Evolutionary conservation across 1,140 invertebrate genomes (phyloP), one percentile per base, ranked within the genome.

Genomic region (Microplitis mediator): DNA sequence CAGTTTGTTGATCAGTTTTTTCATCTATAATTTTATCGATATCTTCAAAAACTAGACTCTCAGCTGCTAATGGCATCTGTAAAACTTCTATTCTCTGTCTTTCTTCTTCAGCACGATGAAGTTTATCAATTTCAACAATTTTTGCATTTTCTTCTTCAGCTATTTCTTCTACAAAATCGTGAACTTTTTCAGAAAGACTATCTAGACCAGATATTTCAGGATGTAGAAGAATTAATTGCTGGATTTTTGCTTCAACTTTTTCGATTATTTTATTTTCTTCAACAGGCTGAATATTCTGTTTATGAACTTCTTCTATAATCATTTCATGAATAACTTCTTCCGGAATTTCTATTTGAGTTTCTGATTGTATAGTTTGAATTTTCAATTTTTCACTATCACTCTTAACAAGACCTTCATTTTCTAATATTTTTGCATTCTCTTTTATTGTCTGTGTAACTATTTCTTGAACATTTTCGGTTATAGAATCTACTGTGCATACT

Each of bases 1-100:
- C 54, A 3, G 32, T 60, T 51, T 61, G 14, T n/a, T 72, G 8
- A 2, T 51, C 31, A 4, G 60, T 11, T 61, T 51, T 36, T 35
- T 51, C 64, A 3, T 68, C 71, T 63, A 65, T 23, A 62, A 16
- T 14, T 4, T 35, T 8, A 13, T 63, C 9, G 23, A 2, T 23
- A 1, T 23, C 23, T 23, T 23, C 23, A 23, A 2, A 23, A 23
- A 23, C 23, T 23, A 1, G 23, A 23, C 0, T 13, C 78, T 77
- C 62, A 78, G 81, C 2, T 31, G 5, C 71, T 23, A 72, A 34
- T 3, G 32, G 52, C 32, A 69, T 74, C 45, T 56, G 63, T 9
- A 81, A 45, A 5, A 45, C 39, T 8, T 64, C 63, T 71, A 13
- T 31, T 4, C 6, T 75, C 14, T 75, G 74, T 31, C 34, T 23